phyloP scores from a whole-genome alignment of 2,113 vertebrate species.

The Mastomys natalensis region DNA sequence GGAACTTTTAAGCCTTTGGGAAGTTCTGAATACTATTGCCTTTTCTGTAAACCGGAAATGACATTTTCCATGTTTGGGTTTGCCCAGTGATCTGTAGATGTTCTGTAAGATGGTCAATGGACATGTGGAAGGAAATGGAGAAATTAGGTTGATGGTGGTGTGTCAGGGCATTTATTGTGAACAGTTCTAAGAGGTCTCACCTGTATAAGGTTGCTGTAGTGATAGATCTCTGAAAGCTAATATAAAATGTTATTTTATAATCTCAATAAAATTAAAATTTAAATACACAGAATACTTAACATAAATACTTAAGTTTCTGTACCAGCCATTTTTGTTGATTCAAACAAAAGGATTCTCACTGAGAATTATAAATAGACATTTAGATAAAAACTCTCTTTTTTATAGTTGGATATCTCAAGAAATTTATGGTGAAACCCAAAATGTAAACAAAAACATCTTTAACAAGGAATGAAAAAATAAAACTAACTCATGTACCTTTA shows the following conservation, averaged over 20 bases:
- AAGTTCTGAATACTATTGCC: constrained; percentile 15
- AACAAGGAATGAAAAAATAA: background rate
- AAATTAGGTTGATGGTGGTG: background rate
- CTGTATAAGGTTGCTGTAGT: background rate
- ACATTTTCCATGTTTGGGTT: constrained; percentile 62
- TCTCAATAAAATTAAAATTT: background rate
- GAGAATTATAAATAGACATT: constrained; percentile 43
- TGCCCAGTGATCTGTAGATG: background rate
- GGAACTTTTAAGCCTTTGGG: background rate
- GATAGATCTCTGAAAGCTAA: background rate
- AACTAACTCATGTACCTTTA: background rate
- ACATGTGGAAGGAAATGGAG: constrained; percentile 4
- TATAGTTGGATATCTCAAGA: constrained; percentile 3
- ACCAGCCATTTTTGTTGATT: constrained; percentile 31
- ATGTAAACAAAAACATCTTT: background rate
- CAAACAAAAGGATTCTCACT: constrained; percentile 37
- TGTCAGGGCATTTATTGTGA: background rate
- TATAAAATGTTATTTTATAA: background rate
- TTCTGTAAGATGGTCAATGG: background rate
- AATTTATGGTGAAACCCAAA: constrained; percentile 36
- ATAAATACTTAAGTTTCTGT: constrained; percentile 45
- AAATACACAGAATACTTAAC: constrained; percentile 46
- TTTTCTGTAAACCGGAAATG: constrained; percentile 57
- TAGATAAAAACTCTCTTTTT: constrained; percentile 52
- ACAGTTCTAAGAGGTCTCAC: background rate